Base-by-base conservation (phyloP, 1,140 invertebrate species). In the Lepidurus arcticus region DNA sequence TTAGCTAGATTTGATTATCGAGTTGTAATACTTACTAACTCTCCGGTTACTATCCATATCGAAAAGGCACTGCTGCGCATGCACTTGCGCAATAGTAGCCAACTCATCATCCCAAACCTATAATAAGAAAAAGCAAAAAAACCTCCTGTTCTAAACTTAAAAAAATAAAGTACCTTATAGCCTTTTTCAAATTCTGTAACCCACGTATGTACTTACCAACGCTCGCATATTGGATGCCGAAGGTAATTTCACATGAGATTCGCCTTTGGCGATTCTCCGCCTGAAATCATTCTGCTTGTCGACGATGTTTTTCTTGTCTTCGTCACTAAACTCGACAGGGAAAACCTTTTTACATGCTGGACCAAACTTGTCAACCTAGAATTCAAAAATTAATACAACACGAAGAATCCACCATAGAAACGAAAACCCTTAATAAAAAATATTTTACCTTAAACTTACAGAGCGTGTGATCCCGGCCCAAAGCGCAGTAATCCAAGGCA, bases 251-350 rank as follows among this genome's bases (percentile, higher is more conserved):
- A 65, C 8, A 65, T 89, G 88, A 8, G 87, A 86, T 74, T 90
- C 90, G 77, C 93, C 93, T 76, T 91, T 87, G 78, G 93, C 92
- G 78, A 95, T 91, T 24, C 88, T 85, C 83, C 92, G 91, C 83
- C 93, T 86, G 47, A 93, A 87, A 79, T 88, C 88, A 86, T 95
- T 95, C 86, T 95, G 93, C 81, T 90, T 87, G 82, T 92, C 89
- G 16, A 80, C 76, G 13, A 80, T 80, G 7, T 43, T 44, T 13
- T 13, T 73, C 47, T 80, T 80, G 16, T 80, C 79, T 73, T 77
- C 16, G 73, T 21, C 43, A 21, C 11, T 80, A 11, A 79, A 24
- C 9, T 43, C 8, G 26, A 78, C 16, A 8, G 73, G 73, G 16
- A 74, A 24, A 42, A 75, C 21, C 11, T 75, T 75, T 74, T 74